Conservation (phyloP, 2,888 invertebrate genomes). For the Rhabditophanes sp. region DNA sequence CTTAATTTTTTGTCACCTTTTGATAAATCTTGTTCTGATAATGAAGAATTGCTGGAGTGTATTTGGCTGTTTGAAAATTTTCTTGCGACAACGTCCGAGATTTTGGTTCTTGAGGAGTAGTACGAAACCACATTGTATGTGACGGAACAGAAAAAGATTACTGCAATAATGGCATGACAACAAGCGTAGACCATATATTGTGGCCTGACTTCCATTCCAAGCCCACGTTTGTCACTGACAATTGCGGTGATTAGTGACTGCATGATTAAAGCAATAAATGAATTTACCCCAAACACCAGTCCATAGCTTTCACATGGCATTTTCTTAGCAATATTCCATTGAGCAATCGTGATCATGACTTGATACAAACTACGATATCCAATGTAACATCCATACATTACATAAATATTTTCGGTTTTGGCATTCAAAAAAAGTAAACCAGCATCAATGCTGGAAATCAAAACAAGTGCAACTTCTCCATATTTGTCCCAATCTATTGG, state of each 20-base stretch:
- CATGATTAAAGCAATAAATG: constrained; percentile 16
- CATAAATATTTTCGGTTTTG: constrained; percentile 14
- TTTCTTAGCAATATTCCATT: constrained; percentile 20
- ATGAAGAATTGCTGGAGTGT: no score
- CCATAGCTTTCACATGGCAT: constrained; percentile 19
- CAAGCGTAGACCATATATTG: constrained; percentile 8
- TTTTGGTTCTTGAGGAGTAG: no score
- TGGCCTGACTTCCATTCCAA: constrained; percentile 13
- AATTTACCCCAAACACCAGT: constrained; percentile 18
- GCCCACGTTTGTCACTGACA: constrained; percentile 13
- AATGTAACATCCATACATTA: constrained; percentile 33
- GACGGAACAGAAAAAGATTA: constrained; percentile 16
- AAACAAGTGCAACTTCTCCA: constrained; percentile 15
- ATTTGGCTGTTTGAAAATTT: no score
- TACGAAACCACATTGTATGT: constrained; percentile 7
- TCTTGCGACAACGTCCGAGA: no score
- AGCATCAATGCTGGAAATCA: constrained; percentile 19
- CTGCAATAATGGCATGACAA: constrained; percentile 12
- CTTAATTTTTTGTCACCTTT: no score
- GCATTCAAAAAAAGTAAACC: constrained; percentile 15
- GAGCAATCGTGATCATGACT: constrained; percentile 41
- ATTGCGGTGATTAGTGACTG: constrained; percentile 13
- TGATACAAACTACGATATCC: constrained; percentile 33
- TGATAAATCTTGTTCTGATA: no score
- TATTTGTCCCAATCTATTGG: constrained; percentile 45